phyloP scores from a whole-genome alignment of 2,797 vertebrate species.

The Lates japonicus region DNA sequence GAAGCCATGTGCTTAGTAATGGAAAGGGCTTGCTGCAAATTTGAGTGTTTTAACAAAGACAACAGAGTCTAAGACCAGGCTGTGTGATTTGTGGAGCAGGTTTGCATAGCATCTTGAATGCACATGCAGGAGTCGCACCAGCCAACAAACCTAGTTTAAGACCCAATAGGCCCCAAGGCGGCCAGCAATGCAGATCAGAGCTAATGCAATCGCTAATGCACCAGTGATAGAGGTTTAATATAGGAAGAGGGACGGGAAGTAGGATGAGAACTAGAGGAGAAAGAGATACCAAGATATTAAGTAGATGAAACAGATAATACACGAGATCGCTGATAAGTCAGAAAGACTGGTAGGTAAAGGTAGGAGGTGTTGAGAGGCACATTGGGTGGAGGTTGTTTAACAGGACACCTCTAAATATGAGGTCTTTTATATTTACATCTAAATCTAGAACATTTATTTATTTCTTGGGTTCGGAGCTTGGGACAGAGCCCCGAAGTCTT shows the following conservation, averaged over 20 bases:
- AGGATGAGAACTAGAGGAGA: constrained; percentile 41
- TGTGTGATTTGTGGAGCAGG: neutral
- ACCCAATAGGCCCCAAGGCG: constrained; percentile 24
- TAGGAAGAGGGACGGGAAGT: constrained; percentile 39
- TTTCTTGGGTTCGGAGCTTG: constrained; percentile 45
- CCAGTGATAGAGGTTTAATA: constrained; percentile 56
- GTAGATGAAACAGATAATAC: constrained; percentile 36
- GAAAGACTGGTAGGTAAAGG: too few relatives aligned
- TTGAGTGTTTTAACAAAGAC: constrained; percentile 15
- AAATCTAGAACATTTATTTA: constrained; percentile 56
- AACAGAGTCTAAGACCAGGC: neutral
- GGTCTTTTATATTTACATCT: constrained; percentile 47
- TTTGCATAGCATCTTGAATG: neutral
- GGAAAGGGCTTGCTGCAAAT: neutral
- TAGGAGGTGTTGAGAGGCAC: neutral
- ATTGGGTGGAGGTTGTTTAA: constrained; percentile 34
- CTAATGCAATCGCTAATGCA: constrained; percentile 75
- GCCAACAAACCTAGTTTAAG: constrained; percentile 10
- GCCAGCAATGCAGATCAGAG: constrained; percentile 53
- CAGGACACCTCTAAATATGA: constrained; percentile 34
- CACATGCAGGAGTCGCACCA: constrained; percentile 8
- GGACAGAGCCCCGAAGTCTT: constrained; percentile 58
- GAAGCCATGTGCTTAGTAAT: neutral
- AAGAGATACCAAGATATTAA: constrained; percentile 44
- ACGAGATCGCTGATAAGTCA: constrained; percentile 26